Conservation (phyloP, 2,113 vertebrate species). For the Hemicordylus capensis region DNA sequence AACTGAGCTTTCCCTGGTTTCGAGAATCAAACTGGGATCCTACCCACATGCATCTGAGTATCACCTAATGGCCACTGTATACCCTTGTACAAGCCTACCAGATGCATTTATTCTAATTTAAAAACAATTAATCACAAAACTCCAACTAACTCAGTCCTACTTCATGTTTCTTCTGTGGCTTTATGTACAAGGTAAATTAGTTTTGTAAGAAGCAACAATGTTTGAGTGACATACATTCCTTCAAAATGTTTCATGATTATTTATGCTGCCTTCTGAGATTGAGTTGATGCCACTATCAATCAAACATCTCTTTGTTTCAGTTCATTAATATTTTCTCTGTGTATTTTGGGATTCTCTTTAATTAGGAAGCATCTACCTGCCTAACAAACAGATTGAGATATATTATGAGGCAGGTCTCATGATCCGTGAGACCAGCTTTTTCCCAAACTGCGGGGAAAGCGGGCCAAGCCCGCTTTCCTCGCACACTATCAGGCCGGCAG, state of each 20-base stretch:
- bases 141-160: not conserved
- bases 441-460: too few species aligned
- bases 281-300: constrained; percentile 1
- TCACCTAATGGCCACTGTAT: not conserved
- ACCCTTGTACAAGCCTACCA: not conserved
- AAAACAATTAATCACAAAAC: not conserved
- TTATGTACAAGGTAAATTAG: constrained; percentile 19
- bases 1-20: not conserved
- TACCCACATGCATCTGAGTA: not conserved
- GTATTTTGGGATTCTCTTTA: constrained; percentile 14
- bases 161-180: not conserved
- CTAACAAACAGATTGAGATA: not conserved
- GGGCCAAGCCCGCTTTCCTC: too few species aligned
- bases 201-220: not conserved
- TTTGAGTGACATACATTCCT: not conserved
- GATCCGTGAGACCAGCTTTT: too few species aligned
- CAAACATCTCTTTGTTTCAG: not conserved
- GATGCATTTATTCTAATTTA: not conserved
- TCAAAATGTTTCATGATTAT: not conserved
- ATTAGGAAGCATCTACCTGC: not conserved
- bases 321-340: constrained; percentile 17
- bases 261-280: not conserved
- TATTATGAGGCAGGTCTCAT: too few species aligned
- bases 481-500: too few species aligned
- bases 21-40: not conserved